Conservation (phyloP, 2,113 vertebrate species). For the Columba livia region DNA sequence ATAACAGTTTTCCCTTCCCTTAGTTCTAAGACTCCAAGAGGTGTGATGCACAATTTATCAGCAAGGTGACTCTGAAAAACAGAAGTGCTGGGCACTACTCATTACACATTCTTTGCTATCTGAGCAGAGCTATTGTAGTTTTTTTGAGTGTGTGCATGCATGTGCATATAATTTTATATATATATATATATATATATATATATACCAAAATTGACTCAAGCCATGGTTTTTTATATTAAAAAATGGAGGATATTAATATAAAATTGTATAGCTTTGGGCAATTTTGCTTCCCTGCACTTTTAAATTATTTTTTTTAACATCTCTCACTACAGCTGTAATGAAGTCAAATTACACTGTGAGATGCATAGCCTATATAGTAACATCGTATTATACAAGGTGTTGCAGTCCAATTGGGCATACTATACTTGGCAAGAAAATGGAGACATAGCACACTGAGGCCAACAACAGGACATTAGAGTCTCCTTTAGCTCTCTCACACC, state of each 20-base stretch:
- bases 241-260: rapidly evolving
- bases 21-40: neutral
- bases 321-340: neutral
- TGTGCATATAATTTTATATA: no score
- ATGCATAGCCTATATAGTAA: neutral
- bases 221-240: neutral
- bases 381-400: neutral
- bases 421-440: neutral
- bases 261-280: neutral
- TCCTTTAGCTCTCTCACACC: neutral
- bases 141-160: neutral
- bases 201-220: neutral
- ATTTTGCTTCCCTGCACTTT: neutral
- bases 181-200: no score
- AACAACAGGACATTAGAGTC: neutral
- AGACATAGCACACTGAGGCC: neutral
- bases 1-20: no score
- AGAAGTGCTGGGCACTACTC: neutral
- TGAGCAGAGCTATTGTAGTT: neutral
- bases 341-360: neutral
- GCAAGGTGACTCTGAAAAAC: neutral
- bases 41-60: neutral
- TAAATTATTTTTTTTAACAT: neutral
- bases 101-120: neutral
- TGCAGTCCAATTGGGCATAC: neutral